Conservation (phyloP, 2,113 vertebrate genomes). For the Tyto alba region DNA sequence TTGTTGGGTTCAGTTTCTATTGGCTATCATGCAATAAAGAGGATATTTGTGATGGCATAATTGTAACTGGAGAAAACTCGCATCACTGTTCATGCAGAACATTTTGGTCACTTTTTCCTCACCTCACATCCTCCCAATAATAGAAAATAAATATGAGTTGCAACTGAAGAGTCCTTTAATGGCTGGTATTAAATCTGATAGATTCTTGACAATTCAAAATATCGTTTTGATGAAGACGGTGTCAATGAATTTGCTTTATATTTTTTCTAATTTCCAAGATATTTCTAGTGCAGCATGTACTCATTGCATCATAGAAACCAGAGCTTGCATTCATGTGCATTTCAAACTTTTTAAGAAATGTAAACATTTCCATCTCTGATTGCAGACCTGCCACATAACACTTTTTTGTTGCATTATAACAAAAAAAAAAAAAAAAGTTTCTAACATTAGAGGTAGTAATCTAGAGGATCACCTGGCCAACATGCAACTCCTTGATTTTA, state of each 20-base stretch:
- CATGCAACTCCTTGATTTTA: not conserved
- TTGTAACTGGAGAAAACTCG: not conserved
- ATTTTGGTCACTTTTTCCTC: not conserved
- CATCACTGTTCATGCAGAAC: not conserved
- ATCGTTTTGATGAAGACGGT: not conserved
- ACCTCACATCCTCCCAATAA: not conserved
- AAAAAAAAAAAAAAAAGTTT: not conserved
- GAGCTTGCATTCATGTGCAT: not conserved
- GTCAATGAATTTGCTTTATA: not conserved
- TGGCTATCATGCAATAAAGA: not conserved
- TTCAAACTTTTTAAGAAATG: not conserved
- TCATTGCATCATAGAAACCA: not conserved
- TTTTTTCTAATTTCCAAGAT: not conserved
- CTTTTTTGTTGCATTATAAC: not conserved
- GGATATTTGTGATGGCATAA: not conserved
- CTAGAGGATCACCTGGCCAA: not conserved
- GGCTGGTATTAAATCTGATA: not conserved
- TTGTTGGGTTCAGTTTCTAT: not conserved
- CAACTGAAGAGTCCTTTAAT: not conserved
- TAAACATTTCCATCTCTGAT: not conserved
- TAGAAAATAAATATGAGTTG: not conserved
- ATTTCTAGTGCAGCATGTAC: not conserved
- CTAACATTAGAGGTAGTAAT: not conserved
- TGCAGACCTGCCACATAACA: not conserved
- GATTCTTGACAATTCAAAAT: not conserved